phyloP scores from a whole-genome alignment of 1,140 invertebrate genomes.

The Ephestia elutella region DNA sequence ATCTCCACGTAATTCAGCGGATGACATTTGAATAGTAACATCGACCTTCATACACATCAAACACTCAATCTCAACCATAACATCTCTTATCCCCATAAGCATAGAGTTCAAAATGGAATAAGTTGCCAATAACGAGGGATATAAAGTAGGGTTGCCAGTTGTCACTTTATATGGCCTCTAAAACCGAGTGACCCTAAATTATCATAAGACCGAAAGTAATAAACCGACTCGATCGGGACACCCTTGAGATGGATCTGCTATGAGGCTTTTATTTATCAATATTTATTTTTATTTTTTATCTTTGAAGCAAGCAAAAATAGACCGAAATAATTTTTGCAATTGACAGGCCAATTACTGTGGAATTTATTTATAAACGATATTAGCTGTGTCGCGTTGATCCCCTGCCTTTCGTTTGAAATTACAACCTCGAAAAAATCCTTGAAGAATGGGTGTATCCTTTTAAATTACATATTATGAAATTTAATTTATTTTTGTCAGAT shows the following conservation, averaged over 20 bases:
- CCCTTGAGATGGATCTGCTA: not conserved
- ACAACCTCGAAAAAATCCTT: too few species aligned
- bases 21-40: slow-evolving; percentile 2
- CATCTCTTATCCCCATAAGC: not conserved
- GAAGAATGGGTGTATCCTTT: too few species aligned
- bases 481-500: too few species aligned
- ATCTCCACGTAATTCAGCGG: not conserved
- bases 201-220: slow-evolving; percentile 7
- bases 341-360: not conserved
- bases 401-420: too few species aligned
- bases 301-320: not conserved
- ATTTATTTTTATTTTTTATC: not conserved
- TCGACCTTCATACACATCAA: not conserved
- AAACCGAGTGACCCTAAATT: slow-evolving; percentile 10
- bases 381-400: too few species aligned
- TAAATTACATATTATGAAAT: too few species aligned
- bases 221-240: not conserved
- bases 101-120: not conserved
- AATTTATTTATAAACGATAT: too few species aligned
- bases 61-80: not conserved
- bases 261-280: not conserved
- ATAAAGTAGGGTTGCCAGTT: slow-evolving; percentile 11
- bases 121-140: not conserved
- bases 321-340: not conserved
- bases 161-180: slow-evolving; percentile 8